Conservation (phyloP, 2,888 invertebrate genomes). For the Drosophila cognata region DNA sequence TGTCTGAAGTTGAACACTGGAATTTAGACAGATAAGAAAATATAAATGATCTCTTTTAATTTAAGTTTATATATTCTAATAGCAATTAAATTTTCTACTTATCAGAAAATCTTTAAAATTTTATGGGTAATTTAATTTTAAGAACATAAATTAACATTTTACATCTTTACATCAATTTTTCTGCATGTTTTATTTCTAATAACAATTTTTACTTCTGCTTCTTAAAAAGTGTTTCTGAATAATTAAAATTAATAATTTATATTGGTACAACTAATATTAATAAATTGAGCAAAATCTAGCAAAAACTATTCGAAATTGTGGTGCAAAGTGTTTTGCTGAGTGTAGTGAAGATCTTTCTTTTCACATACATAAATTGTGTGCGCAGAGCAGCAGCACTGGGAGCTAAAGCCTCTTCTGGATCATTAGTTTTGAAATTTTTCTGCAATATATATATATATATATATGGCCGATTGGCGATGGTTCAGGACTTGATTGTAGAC, state of each 20-base stretch:
- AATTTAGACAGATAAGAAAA: neutral
- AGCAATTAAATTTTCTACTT: neutral
- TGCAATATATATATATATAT: constrained; percentile 21
- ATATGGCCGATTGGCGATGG: constrained; percentile 42
- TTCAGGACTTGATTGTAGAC: constrained; percentile 69
- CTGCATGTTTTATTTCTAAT: neutral
- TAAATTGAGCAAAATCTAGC: neutral
- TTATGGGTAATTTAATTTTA: neutral
- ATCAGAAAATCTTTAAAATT: no score
- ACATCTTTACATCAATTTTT: neutral
- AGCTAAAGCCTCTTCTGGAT: constrained; percentile 42
- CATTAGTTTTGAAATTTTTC: constrained; percentile 73
- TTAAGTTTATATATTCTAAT: neutral
- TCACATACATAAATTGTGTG: constrained; percentile 76
- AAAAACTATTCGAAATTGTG: neutral
- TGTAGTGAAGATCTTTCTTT: constrained; percentile 60
- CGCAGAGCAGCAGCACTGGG: constrained; percentile 42
- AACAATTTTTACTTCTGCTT: neutral
- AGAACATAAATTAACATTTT: neutral
- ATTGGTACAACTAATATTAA: no score
- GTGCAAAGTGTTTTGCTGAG: neutral
- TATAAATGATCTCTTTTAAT: fast-evolving
- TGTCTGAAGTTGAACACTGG: neutral
- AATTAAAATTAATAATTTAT: neutral
- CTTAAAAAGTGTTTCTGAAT: neutral